phyloP scores from a whole-genome alignment of 2,888 invertebrate species.

The Drosophila nr. fundita region DNA sequence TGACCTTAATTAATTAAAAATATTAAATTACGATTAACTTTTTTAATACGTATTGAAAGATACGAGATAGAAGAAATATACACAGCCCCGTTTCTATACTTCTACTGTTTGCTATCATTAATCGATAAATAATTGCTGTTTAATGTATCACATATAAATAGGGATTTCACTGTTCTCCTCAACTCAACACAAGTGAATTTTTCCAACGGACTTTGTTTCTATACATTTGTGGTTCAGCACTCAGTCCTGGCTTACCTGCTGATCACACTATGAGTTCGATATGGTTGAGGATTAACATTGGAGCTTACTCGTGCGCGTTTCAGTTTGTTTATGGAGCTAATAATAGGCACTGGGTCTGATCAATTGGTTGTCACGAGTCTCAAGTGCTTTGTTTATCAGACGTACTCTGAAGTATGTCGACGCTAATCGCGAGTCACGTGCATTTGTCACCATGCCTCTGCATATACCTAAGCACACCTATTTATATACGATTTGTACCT shows the following conservation, averaged over 20 bases:
- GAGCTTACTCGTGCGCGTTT: conserved; percentile 11
- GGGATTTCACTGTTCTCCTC: background rate
- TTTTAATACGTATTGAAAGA: background rate
- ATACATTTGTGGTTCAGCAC: background rate
- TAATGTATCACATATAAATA: background rate
- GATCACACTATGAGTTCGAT: conserved; percentile 19
- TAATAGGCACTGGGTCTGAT: conserved; percentile 38
- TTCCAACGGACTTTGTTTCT: background rate
- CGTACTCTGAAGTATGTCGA: conserved; percentile 23
- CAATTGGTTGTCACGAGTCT: conserved; percentile 33
- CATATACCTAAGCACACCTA: background rate
- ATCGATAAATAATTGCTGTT: background rate
- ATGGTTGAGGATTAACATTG: conserved; percentile 47
- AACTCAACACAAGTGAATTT: background rate
- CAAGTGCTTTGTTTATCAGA: conserved; percentile 71
- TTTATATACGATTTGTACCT: background rate
- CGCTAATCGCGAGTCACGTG: conserved; percentile 66
- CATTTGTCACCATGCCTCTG: conserved; percentile 30
- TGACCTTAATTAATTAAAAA: background rate
- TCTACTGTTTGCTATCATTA: background rate
- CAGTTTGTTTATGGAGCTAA: background rate
- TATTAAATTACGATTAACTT: conserved; percentile 7
- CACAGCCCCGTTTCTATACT: background rate
- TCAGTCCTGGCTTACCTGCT: background rate
- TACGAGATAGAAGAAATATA: background rate